These are phyloP conservation scores for Eulemur mongoz DNA, from an alignment of 2,797 vertebrate genomes.

Conservation along the genomic window DNA sequence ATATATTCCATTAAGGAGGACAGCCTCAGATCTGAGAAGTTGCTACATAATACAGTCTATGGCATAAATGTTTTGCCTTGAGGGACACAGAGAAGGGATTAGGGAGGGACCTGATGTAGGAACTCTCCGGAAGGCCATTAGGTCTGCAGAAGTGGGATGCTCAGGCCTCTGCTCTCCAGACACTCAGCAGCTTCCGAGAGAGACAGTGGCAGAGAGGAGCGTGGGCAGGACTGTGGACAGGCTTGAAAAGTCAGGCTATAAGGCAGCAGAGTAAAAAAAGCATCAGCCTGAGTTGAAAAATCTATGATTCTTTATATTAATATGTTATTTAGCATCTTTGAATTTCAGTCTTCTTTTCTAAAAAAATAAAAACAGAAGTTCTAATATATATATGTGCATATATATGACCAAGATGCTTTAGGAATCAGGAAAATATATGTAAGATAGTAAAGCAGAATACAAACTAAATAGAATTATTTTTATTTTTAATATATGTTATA, in stretches of 20 bases:
- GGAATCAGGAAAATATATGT: not conserved
- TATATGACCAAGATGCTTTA: not conserved
- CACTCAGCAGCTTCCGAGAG: not conserved
- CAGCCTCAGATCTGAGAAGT: not conserved
- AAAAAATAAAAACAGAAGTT: not conserved
- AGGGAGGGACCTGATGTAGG: not conserved
- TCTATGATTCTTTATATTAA: not conserved
- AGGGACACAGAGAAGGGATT: not conserved
- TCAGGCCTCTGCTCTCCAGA: not conserved
- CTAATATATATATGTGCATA: not conserved
- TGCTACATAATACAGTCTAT: accelerated
- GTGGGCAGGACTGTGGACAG: accelerated
- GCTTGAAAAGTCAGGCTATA: not conserved
- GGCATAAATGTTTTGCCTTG: not conserved
- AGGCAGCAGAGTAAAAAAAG: not conserved
- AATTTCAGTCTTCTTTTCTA: not conserved
- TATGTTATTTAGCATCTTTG: not conserved
- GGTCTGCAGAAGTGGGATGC: not conserved
- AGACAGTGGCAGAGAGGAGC: accelerated
- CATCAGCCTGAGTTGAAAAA: not conserved
- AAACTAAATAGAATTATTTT: not conserved
- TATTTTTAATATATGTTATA: not conserved
- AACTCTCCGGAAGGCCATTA: not conserved
- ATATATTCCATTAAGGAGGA: not conserved
- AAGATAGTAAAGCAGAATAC: not conserved